These are phyloP conservation scores for Petrosia ficiformis DNA, from an alignment of 37 sponge, comb jelly and placozoan species.

Conservation along the genomic window DNA sequence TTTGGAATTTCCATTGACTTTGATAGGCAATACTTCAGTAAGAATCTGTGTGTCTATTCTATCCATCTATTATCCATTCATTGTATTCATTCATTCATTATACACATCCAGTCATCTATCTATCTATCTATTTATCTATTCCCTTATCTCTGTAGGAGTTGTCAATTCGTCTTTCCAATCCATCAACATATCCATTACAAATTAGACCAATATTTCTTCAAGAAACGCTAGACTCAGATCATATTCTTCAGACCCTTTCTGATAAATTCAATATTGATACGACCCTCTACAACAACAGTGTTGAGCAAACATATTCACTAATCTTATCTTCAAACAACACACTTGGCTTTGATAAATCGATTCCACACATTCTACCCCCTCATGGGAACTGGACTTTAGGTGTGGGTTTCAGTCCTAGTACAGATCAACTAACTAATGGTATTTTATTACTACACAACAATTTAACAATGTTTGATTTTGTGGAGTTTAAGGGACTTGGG, in stretches of 20 bases:
- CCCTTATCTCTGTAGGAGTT: too few species aligned
- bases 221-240: too few species aligned
- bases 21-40: slow-evolving; percentile 65
- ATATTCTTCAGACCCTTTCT: too few species aligned
- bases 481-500: slow-evolving; percentile 59
- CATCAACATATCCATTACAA: too few species aligned
- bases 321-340: too few species aligned
- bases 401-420: slow-evolving; percentile 40
- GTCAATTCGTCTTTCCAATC: too few species aligned
- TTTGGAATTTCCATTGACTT: slow-evolving; percentile 42
- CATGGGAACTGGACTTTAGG: slow-evolving; percentile 1
- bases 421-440: background rate
- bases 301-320: too few species aligned
- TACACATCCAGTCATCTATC: too few species aligned
- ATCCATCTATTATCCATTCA: background rate
- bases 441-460: slow-evolving; percentile 61
- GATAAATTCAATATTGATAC: too few species aligned
- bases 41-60: background rate
- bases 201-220: too few species aligned
- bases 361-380: slow-evolving; percentile 12
- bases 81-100: background rate
- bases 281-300: too few species aligned
- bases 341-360: background rate
- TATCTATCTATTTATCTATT: too few species aligned
- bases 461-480: slow-evolving; percentile 71